Evolutionary conservation across 2,113 vertebrate species (phyloP).

Genomic region (Paratilapia polleni): DNA sequence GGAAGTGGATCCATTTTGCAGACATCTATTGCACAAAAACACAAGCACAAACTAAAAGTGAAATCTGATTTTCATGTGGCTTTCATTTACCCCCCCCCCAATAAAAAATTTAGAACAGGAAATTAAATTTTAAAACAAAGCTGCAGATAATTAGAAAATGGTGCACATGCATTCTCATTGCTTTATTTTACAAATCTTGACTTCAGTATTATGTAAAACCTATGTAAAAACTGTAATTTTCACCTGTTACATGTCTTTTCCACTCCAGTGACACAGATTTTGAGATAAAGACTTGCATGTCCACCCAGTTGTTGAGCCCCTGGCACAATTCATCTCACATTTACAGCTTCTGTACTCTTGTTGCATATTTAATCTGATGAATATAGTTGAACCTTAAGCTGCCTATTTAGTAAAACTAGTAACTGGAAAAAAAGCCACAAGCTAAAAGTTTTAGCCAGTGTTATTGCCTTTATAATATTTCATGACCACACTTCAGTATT

Average conservation of each 20-base stretch:
- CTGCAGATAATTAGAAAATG: conserved; percentile 21
- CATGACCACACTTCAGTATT: conserved; percentile 1
- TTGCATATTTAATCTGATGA: not conserved
- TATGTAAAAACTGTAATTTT: not conserved
- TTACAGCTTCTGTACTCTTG: not conserved
- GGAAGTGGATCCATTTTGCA: not conserved
- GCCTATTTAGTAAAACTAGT: not conserved
- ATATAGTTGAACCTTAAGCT: not conserved
- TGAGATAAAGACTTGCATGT: not conserved
- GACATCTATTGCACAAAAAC: not conserved
- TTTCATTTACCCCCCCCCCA: not conserved
- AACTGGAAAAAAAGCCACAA: not conserved
- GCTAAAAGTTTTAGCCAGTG: not conserved
- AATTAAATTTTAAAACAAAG: conserved; percentile 34
- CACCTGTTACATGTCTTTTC: not conserved
- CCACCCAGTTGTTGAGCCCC: not conserved
- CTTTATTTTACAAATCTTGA: not conserved
- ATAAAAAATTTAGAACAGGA: conserved; percentile 38
- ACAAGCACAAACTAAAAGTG: not conserved
- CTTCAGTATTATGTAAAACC: not conserved
- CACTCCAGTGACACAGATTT: not conserved
- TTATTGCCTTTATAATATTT: not conserved
- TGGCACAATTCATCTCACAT: not conserved
- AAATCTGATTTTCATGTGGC: conserved; percentile 14
- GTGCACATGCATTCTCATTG: not conserved